Conservation (phyloP, 2,113 vertebrate species). For the Balaenoptera acutorostrata region DNA sequence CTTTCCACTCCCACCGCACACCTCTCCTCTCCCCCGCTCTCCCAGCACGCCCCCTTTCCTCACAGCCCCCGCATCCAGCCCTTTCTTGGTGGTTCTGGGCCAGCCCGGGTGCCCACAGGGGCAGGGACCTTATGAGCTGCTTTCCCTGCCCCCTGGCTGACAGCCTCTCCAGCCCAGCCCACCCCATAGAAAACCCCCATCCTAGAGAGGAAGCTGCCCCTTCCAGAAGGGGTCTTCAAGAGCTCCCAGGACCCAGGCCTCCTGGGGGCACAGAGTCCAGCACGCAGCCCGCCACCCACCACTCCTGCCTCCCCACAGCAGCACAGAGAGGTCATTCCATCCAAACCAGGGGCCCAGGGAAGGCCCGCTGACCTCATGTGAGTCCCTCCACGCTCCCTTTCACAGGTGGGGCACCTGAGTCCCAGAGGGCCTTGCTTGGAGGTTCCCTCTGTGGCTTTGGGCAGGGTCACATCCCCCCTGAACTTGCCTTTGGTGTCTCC, state of each 20-base stretch:
- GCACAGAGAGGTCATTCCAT: not conserved
- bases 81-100: not conserved
- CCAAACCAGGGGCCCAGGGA: not conserved
- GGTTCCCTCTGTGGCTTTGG: not conserved
- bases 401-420: no score
- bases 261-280: not conserved
- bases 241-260: not conserved
- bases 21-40: not conserved
- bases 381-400: rapidly evolving
- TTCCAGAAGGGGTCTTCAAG: not conserved
- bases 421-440: not conserved
- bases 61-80: not conserved
- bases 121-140: not conserved
- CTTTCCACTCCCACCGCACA: not conserved
- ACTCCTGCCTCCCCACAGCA: not conserved
- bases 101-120: not conserved
- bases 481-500: not conserved
- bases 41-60: not conserved
- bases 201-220: not conserved
- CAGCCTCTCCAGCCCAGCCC: not conserved
- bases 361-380: not conserved
- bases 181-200: not conserved
- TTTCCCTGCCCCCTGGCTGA: not conserved
- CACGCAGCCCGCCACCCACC: not conserved
- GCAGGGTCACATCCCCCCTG: not conserved